A percentile compares a stretch with the other conserved stretches of the same genome.
Conservation (phyloP, 1,140 invertebrate genomes). For the Macrocentrus cingulum region DNA sequence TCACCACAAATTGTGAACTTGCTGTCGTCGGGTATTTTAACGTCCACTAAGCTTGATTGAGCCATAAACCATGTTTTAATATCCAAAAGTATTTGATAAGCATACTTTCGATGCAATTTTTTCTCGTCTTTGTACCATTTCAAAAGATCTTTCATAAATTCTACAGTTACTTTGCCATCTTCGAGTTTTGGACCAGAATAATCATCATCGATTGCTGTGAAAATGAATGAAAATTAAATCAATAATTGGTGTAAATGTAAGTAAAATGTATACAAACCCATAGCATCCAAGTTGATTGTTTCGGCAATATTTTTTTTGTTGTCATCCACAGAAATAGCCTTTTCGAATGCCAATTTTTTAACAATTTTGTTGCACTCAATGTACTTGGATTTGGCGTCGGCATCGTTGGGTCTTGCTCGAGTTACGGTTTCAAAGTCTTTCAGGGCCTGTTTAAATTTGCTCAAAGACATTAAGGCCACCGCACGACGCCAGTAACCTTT, state of each 20-base stretch:
- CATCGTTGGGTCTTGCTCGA: constrained; percentile 88
- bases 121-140: constrained; percentile 89
- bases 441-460: constrained; percentile 95
- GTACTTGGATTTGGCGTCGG: constrained; percentile 92
- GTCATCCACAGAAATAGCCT: constrained; percentile 94
- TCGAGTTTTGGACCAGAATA: constrained; percentile 91
- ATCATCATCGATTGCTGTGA: constrained; percentile 87
- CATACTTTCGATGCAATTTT: constrained; percentile 95
- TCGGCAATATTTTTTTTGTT: constrained; percentile 84
- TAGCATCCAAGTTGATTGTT: constrained; percentile 83
- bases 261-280: constrained; percentile 69
- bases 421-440: constrained; percentile 96
- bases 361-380: constrained; percentile 96
- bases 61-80: constrained; percentile 82
- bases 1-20: constrained; percentile 99
- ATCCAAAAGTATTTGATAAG: constrained; percentile 95
- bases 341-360: constrained; percentile 92
- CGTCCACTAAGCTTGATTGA: constrained; percentile 87
- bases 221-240: constrained; percentile 29
- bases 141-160: constrained; percentile 86
- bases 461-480: constrained; percentile 94
- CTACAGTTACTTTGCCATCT: constrained; percentile 82
- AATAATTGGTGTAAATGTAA: constrained; percentile 4
- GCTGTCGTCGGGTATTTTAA: constrained; percentile 79
- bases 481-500: constrained; percentile 96